Evolutionary conservation across 1,140 invertebrate species (phyloP), one percentile per base, ranked within the genome.

Genomic region (Mactra quadrangularis): DNA sequence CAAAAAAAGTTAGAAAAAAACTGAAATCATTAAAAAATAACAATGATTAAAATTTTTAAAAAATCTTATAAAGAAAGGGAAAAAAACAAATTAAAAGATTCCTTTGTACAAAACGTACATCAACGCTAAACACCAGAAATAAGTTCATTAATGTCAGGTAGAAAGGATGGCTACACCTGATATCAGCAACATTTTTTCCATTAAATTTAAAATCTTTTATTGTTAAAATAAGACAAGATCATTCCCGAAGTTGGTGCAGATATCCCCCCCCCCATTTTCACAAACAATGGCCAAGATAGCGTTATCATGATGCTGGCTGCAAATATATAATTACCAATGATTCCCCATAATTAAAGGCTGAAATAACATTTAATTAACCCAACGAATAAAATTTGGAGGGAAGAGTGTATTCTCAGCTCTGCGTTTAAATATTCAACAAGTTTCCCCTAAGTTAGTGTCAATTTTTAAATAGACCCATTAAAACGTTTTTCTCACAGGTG

Each of bases 351-450:
- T 68, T 68, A 68, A 68, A 57, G 70, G 74, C 9, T 76, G 74
- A 76, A 62, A 35, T 62, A 76, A 76, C 74, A 76, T 76, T 60
- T 62, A 76, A 76, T 76, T 76, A 76, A 62, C 41, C 59, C 57
- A 22, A 45, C 33, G 60, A 76, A 29, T 50, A 50, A 62, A 50
- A 47, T 33, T 76, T 60, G 74, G 55, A 45, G 45, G 74, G 25
- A 76, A 76, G 38, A 6, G 38, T 15, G n/a, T 41, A 41, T 29
- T 29, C 57, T 76, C 27, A 55, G 45, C 47, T 7, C 33, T 35
- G 22, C 55, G 33, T 52, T 72, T 55, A 31, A 50, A 50, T 68
- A 31, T 22, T 68, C 64, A 68, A 68, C 64, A 68, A 41, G 64
- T 50, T 38, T n/a, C n/a, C 59, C 15, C 38, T 6, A 7, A 41